phyloP scores from a whole-genome alignment of 1,140 invertebrate genomes.

The Plodia interpunctella region DNA sequence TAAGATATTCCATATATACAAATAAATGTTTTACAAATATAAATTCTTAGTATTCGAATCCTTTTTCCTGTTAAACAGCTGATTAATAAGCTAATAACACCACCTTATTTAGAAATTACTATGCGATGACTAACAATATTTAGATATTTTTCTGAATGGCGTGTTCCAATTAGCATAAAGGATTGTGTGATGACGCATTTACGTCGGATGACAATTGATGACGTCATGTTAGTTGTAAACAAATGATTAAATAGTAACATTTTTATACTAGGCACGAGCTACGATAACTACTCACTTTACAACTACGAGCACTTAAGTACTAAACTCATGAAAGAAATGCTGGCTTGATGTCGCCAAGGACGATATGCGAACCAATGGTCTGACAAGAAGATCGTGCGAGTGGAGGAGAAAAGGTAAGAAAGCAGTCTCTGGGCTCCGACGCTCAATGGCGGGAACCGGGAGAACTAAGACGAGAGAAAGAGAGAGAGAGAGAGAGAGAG shows the following conservation, averaged over 20 bases:
- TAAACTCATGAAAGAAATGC: too few relatives aligned
- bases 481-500: too few relatives aligned
- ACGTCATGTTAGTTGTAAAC: not conserved
- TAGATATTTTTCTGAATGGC: not conserved
- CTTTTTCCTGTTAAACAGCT: not conserved
- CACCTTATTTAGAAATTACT: not conserved
- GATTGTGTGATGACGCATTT: not conserved
- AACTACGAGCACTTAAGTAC: not conserved
- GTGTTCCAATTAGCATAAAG: not conserved
- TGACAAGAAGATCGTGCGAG: too few relatives aligned
- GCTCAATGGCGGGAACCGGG: too few relatives aligned
- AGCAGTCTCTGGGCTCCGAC: too few relatives aligned
- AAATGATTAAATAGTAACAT: not conserved
- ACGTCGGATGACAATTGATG: too few relatives aligned
- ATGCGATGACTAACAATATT: not conserved
- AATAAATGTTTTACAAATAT: not conserved
- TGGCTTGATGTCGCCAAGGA: too few relatives aligned
- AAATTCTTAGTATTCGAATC: not conserved
- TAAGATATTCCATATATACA: not conserved
- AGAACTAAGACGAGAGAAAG: too few relatives aligned
- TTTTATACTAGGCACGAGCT: not conserved
- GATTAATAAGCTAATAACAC: not conserved
- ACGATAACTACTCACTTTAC: not conserved
- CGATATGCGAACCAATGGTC: too few relatives aligned
- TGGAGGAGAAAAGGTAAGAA: too few relatives aligned